phyloP scores from a whole-genome alignment of 2,113 vertebrate species.

The Todiramphus saurophagus region DNA sequence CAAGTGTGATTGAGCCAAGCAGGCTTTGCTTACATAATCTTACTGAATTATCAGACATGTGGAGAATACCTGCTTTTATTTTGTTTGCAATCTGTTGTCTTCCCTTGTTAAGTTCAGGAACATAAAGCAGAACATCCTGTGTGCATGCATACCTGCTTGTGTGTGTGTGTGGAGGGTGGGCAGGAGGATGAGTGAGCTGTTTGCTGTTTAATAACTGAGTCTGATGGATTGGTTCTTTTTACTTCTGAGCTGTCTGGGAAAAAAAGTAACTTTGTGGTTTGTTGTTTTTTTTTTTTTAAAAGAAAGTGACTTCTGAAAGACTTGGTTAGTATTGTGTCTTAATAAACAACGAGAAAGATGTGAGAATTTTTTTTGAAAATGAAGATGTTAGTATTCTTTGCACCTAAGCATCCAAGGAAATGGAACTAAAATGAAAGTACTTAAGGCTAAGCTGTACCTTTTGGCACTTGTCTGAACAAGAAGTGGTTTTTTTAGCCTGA shows the following conservation, averaged over 20 bases:
- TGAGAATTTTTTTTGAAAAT: not conserved
- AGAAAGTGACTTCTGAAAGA: not conserved
- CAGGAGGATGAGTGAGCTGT: not conserved
- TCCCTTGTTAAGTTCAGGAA: not conserved
- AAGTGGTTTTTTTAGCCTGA: not conserved
- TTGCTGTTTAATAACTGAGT: not conserved
- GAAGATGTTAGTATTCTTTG: not conserved
- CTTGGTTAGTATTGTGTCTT: not conserved
- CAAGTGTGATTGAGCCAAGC: not conserved
- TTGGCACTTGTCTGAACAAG: not conserved
- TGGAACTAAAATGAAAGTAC: not conserved
- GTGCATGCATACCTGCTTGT: fast-evolving
- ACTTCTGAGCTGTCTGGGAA: not conserved
- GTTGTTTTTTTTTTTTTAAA: too few relatives aligned
- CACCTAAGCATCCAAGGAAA: not conserved
- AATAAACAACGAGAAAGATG: not conserved
- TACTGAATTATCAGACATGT: not conserved
- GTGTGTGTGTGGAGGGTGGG: not conserved
- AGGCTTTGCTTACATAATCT: not conserved
- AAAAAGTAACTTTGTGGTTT: not conserved
- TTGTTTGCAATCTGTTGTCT: not conserved
- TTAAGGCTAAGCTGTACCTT: not conserved
- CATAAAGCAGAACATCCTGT: not conserved
- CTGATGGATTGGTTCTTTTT: not conserved
- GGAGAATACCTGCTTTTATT: not conserved